Percentiles rank a stretch among this genome's conserved stretches.
These are phyloP conservation scores for Eubasilissa regina DNA, from an alignment of 1,140 invertebrate species.

Conservation along the genomic window DNA sequence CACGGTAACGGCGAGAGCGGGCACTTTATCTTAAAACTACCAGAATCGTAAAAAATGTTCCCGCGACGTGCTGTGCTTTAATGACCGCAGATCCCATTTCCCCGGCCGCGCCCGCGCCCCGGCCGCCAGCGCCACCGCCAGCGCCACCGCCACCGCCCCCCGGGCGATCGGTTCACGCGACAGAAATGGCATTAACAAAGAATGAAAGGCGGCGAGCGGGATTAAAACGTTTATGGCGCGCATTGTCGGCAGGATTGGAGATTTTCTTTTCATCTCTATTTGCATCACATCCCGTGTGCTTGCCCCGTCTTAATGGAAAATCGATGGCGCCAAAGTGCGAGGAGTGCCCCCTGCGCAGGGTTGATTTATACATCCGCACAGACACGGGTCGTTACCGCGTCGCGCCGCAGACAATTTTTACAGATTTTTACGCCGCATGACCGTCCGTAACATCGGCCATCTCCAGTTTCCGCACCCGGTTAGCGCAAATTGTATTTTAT, in stretches of 20 bases:
- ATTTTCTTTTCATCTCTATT: constrained; percentile 42
- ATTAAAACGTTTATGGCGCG: constrained; percentile 30
- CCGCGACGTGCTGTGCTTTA: constrained; percentile 22
- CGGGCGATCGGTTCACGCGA: constrained; percentile 19
- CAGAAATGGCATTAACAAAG: not conserved
- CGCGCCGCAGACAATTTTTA: too few relatives aligned
- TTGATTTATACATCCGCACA: too few relatives aligned
- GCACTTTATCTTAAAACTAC: constrained; percentile 23
- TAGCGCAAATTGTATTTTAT: too few relatives aligned
- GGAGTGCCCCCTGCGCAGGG: constrained; percentile 12
- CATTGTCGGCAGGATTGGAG: constrained; percentile 32
- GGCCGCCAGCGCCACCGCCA: too few relatives aligned
- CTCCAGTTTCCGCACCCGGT: too few relatives aligned
- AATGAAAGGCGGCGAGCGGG: constrained; percentile 21
- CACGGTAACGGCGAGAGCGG: constrained; percentile 11
- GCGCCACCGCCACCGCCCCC: not conserved
- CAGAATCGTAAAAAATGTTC: constrained; percentile 29
- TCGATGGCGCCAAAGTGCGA: constrained; percentile 50
- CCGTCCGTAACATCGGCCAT: too few relatives aligned
- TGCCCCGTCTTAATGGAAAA: constrained; percentile 53
- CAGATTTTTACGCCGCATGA: too few relatives aligned
- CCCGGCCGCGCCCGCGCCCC: too few relatives aligned
- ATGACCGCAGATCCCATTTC: constrained; percentile 27
- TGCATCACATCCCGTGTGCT: constrained; percentile 24
- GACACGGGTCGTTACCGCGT: too few relatives aligned